phyloP scores from a whole-genome alignment of 1,140 invertebrate genomes.

The Halyomorpha halys region DNA sequence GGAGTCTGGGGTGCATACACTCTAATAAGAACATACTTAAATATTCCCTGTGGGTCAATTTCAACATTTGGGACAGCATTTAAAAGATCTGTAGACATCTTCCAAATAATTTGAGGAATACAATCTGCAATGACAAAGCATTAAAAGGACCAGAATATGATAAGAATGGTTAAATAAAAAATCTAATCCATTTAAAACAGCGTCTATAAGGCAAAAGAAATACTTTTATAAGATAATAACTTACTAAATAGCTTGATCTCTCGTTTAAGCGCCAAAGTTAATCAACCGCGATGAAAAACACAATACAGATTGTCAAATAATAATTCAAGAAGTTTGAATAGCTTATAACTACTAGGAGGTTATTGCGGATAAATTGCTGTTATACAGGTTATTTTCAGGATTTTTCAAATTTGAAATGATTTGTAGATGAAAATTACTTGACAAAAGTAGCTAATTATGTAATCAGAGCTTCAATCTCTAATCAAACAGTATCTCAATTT shows the following conservation, averaged over 20 bases:
- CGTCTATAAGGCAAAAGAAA: too few species aligned
- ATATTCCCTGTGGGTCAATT: slow-evolving; percentile 65
- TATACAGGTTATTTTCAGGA: slow-evolving; percentile 13
- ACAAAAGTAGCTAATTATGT: too few species aligned
- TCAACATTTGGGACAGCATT: slow-evolving; percentile 57
- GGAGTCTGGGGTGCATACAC: slow-evolving; percentile 40
- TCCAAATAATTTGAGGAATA: neutral
- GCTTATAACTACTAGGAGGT: slow-evolving; percentile 1
- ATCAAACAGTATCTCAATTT: too few species aligned
- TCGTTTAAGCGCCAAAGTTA: neutral
- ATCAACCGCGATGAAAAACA: neutral
- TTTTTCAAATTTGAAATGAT: too few species aligned
- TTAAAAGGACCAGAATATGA: neutral
- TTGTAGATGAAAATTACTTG: too few species aligned
- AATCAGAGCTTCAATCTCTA: too few species aligned
- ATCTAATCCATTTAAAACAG: too few species aligned
- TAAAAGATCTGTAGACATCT: slow-evolving; percentile 31
- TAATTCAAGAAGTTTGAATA: neutral
- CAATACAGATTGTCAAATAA: neutral
- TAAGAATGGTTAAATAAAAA: too few species aligned
- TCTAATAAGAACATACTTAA: slow-evolving; percentile 80
- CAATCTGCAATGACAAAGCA: slow-evolving; percentile 1
- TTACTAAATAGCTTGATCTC: neutral
- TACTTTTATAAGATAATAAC: neutral
- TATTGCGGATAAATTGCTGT: slow-evolving; percentile 18